These are phyloP conservation scores for Macrochelys suwanniensis DNA, from an alignment of 2,797 vertebrate genomes.

Conservation along the genomic window DNA sequence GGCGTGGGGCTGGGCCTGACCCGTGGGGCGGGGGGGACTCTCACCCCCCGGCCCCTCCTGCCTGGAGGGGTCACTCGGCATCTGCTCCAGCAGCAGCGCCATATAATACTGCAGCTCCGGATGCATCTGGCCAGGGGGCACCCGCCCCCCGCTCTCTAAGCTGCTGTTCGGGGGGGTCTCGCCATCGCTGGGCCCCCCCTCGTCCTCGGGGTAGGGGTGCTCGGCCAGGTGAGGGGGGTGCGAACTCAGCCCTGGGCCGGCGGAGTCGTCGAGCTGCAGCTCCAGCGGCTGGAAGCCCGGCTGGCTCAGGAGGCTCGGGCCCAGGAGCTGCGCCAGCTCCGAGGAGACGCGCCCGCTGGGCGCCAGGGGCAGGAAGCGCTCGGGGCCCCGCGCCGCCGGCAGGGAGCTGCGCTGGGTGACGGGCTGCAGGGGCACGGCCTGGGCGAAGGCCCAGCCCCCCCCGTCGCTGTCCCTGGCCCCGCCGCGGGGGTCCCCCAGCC, in stretches of 20 bases:
- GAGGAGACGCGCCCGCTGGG: conserved; percentile 38
- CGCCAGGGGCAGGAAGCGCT: not conserved
- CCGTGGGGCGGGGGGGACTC: not conserved
- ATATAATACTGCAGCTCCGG: conserved; percentile 71
- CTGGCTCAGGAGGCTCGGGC: conserved; percentile 74
- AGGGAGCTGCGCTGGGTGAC: not conserved
- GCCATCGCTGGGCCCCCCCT: not conserved
- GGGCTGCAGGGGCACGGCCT: not conserved
- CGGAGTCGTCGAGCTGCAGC: conserved; percentile 71
- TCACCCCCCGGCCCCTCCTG: not conserved
- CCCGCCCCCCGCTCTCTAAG: conserved; percentile 21
- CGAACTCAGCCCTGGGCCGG: conserved; percentile 15
- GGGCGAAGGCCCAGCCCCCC: not conserved
- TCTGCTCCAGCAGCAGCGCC: conserved; percentile 72
- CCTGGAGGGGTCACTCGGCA: not conserved
- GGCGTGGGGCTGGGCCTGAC: too few relatives aligned
- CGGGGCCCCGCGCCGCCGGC: not conserved
- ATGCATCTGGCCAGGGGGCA: not conserved
- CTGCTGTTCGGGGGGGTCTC: not conserved
- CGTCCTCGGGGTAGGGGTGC: conserved; percentile 68
- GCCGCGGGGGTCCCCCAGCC: not conserved
- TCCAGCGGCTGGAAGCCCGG: conserved; percentile 78
- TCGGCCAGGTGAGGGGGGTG: conserved; percentile 60
- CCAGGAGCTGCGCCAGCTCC: conserved; percentile 73
- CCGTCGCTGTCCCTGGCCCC: not conserved